Percentiles rank a stretch among this genome's conserved stretches.
Evolutionary conservation across 2,797 vertebrate genomes (phyloP).

Genomic region (Hypotaenidia okinawae): DNA sequence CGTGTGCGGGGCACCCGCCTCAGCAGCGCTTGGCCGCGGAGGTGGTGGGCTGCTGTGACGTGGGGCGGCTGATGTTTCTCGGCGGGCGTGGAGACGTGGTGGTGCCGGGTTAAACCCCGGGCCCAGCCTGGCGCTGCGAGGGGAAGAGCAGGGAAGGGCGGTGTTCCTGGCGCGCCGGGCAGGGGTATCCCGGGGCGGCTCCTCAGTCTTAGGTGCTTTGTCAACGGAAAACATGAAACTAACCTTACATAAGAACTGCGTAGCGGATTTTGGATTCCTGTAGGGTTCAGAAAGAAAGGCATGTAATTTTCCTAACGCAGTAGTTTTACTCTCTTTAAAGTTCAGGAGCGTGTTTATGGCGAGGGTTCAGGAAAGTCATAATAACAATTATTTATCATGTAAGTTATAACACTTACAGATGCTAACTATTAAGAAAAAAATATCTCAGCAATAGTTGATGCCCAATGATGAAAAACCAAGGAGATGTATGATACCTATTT

Average conservation of each 20-base stretch:
- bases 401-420: not conserved
- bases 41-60: not conserved
- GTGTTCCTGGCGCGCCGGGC: too few species aligned
- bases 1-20: too few species aligned
- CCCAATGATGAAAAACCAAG: not conserved
- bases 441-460: not conserved
- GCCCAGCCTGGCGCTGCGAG: too few species aligned
- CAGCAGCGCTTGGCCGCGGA: rapidly evolving
- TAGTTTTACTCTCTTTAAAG: not conserved
- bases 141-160: too few species aligned
- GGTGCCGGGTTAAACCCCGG: too few species aligned
- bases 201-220: not conserved
- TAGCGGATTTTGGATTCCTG: not conserved
- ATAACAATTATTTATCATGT: rapidly evolving
- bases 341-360: not conserved
- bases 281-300: not conserved
- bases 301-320: not conserved
- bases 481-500: not conserved
- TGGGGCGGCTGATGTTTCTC: too few species aligned
- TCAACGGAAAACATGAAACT: not conserved
- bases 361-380: not conserved
- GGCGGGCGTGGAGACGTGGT: too few species aligned
- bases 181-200: too few species aligned
- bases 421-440: not conserved
- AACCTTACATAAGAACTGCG: not conserved